Conservation (phyloP, 2,797 vertebrate genomes). For the Notoglanidium macrostoma region DNA sequence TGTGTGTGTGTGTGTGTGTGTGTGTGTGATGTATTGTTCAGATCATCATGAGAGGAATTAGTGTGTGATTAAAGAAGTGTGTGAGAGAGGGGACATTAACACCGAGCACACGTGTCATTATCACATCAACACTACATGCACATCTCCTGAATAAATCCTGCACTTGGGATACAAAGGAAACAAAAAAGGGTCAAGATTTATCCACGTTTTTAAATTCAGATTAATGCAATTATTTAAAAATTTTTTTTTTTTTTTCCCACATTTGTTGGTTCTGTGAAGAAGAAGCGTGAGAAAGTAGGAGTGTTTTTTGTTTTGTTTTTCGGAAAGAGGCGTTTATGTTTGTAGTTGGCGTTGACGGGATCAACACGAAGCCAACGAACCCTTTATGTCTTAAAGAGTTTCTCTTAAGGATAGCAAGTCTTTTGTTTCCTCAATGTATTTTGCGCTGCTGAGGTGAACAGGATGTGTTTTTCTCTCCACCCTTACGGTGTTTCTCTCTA, state of each 20-base stretch:
- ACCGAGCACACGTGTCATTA: not conserved
- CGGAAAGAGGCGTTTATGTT: not conserved
- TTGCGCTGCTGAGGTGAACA: not conserved
- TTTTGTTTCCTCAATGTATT: too few species aligned
- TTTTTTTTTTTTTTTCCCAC: not conserved
- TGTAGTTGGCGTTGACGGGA: not conserved
- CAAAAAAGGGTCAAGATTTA: not conserved
- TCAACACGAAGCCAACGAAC: not conserved
- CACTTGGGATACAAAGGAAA: not conserved
- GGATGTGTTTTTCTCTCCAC: not conserved
- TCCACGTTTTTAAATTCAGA: not conserved
- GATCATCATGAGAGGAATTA: conserved; percentile 79
- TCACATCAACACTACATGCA: not conserved
- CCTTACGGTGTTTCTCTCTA: not conserved
- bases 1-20: not conserved
- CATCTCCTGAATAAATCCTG: not conserved
- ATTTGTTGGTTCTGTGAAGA: not conserved
- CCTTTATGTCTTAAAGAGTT: not conserved
- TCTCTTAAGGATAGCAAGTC: not conserved
- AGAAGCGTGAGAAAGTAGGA: not conserved
- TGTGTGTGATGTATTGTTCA: conserved; percentile 69
- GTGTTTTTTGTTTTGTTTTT: not conserved
- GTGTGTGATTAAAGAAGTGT: conserved; percentile 68
- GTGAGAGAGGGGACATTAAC: conserved; percentile 57
- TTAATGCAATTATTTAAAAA: not conserved